Conservation (phyloP, 2,888 invertebrate genomes). For the Sicus ferrugineus region DNA sequence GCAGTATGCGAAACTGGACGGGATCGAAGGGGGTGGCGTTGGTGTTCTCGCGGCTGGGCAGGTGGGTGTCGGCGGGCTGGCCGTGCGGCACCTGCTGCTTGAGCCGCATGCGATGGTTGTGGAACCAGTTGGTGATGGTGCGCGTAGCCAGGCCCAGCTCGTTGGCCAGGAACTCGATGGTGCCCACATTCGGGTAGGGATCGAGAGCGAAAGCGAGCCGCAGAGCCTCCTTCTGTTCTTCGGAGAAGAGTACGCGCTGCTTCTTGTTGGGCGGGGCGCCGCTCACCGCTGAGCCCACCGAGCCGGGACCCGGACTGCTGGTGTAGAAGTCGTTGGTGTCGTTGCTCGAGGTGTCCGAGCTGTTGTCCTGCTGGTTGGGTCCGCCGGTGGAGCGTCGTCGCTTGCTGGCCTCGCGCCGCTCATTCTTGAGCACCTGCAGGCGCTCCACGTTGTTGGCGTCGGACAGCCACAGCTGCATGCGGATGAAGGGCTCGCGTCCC, state of each 20-base stretch:
- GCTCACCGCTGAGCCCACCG: conserved; percentile 64
- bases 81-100: conserved; percentile 90
- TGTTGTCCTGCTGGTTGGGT: conserved; percentile 83
- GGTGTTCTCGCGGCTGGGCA: conserved; percentile 76
- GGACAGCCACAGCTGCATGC: conserved; percentile 96
- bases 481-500: conserved; percentile 94
- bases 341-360: conserved; percentile 86
- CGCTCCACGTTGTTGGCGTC: conserved; percentile 95
- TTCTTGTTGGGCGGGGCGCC: conserved; percentile 90
- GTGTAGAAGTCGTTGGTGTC: conserved; percentile 90
- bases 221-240: conserved; percentile 97
- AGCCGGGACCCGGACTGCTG: conserved; percentile 78
- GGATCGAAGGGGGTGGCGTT: conserved; percentile 85
- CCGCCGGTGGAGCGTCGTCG: conserved; percentile 85
- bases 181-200: conserved; percentile 95
- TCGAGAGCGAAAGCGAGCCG: conserved; percentile 93
- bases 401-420: conserved; percentile 90
- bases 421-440: conserved; percentile 89
- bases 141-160: conserved; percentile 91
- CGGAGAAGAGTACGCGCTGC: conserved; percentile 95
- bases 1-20: conserved; percentile 85
- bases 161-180: conserved; percentile 92
- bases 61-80: conserved; percentile 70
- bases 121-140: conserved; percentile 99
- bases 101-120: conserved; percentile 98